A percentile compares a stretch with the other conserved stretches of the same genome.
These are phyloP conservation scores for Polietes domitor DNA, from an alignment of 2,888 invertebrate species.

Conservation along the genomic window DNA sequence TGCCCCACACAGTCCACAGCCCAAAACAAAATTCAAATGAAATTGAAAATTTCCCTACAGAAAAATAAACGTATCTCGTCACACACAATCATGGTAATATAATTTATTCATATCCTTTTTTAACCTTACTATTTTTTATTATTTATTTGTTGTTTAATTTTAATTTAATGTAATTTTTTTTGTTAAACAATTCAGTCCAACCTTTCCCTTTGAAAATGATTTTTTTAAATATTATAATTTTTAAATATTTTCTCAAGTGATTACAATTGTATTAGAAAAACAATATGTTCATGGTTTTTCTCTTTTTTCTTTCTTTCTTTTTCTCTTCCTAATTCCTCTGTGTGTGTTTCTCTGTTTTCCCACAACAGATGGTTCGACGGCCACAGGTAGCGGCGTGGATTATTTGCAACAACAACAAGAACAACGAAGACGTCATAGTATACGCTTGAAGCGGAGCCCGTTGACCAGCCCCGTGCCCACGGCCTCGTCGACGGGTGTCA, in stretches of 20 bases:
- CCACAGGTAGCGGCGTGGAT: constrained; percentile 47
- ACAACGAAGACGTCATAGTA: constrained; percentile 68
- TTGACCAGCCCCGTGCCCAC: constrained; percentile 73
- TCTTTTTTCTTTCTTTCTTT: constrained; percentile 41
- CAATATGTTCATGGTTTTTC: constrained; percentile 4
- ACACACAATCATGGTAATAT: not conserved
- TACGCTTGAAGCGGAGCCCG: constrained; percentile 77
- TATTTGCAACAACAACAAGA: constrained; percentile 49
- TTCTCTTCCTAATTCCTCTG: constrained; percentile 41
- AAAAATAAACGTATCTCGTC: not conserved
- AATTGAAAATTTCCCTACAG: not conserved
- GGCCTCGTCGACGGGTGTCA: constrained; percentile 66
- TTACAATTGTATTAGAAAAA: not conserved
- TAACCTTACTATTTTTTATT: not conserved
- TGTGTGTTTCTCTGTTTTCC: constrained; percentile 39
- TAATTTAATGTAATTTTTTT: not conserved
- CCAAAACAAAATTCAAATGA: not conserved
- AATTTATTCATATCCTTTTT: not conserved
- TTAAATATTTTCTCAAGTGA: not conserved
- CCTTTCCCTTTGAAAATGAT: not conserved
- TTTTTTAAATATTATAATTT: too few species aligned
- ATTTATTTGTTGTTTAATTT: not conserved
- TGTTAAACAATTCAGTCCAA: not conserved
- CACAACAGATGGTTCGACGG: constrained; percentile 57
- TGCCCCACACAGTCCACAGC: not conserved